These are phyloP conservation scores for Catamblyrhynchus diadema DNA, from an alignment of 2,797 vertebrate genomes.

Conservation along the genomic window DNA sequence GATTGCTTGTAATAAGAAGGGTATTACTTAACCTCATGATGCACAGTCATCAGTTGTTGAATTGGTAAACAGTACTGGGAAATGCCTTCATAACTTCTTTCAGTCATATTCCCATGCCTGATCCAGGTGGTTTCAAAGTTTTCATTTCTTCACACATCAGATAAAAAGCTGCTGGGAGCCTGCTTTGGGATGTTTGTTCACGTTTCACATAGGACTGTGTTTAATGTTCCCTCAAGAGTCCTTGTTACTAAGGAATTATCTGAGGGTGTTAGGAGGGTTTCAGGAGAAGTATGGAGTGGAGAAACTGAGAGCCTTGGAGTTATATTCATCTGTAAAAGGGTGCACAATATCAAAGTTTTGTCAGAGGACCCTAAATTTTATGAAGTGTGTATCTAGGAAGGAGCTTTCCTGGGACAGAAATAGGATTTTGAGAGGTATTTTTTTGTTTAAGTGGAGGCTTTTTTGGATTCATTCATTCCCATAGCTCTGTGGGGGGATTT, in stretches of 20 bases:
- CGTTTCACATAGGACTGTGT: background rate
- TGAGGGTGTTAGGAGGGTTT: background rate
- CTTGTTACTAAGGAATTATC: background rate
- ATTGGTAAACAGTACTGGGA: background rate
- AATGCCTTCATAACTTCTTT: background rate
- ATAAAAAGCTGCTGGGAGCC: background rate
- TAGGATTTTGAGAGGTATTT: background rate
- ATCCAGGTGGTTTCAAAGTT: background rate
- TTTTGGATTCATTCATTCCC: background rate
- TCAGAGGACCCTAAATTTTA: background rate
- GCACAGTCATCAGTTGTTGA: background rate
- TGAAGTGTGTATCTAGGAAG: background rate
- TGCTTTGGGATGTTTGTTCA: background rate
- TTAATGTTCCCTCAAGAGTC: rapidly evolving
- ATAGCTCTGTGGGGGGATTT: background rate
- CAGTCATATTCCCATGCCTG: background rate
- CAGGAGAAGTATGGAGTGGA: background rate
- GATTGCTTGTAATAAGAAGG: background rate
- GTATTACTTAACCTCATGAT: background rate
- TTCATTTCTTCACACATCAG: background rate
- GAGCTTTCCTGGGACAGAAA: background rate
- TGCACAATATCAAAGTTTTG: background rate
- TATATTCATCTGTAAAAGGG: background rate
- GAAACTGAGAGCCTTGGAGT: background rate
- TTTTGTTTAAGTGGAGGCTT: background rate